Evolutionary conservation across 2,888 invertebrate species (phyloP).

Genomic region (Zelleria hepariella): DNA sequence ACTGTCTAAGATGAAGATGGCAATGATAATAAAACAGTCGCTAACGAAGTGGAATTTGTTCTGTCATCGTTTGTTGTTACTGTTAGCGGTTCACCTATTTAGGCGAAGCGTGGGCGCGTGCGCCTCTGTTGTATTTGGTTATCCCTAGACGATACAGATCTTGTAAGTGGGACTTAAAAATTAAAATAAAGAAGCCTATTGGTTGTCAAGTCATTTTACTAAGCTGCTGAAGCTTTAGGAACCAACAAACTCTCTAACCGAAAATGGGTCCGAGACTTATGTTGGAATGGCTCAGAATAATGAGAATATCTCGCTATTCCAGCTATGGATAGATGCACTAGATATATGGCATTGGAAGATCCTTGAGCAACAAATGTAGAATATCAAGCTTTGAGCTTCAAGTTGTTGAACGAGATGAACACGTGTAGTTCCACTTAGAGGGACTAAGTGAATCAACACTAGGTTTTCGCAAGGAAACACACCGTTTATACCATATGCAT

Average conservation of each 20-base stretch:
- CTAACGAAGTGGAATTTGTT: neutral
- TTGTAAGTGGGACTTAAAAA: neutral
- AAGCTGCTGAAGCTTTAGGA: no score
- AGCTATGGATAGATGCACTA: no score
- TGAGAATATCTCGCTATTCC: no score
- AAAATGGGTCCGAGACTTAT: no score
- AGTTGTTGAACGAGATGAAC: no score
- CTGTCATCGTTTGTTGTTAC: neutral
- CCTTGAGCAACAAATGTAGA: no score
- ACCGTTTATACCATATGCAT: neutral
- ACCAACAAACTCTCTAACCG: no score
- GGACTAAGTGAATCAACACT: neutral
- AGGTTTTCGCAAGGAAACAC: neutral
- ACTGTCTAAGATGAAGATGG: no score
- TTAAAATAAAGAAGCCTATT: neutral
- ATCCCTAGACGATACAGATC: neutral
- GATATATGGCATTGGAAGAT: no score
- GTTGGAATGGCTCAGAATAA: no score
- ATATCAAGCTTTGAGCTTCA: no score
- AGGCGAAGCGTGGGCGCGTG: neutral
- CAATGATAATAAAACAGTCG: neutral
- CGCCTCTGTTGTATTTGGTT: neutral
- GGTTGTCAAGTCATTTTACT: neutral
- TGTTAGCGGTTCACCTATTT: neutral
- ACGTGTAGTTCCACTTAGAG: no score